Percentiles rank a stretch among this genome's conserved stretches.
phyloP scores from a whole-genome alignment of 2,888 invertebrate species.

The Lycophotia porphyrea region DNA sequence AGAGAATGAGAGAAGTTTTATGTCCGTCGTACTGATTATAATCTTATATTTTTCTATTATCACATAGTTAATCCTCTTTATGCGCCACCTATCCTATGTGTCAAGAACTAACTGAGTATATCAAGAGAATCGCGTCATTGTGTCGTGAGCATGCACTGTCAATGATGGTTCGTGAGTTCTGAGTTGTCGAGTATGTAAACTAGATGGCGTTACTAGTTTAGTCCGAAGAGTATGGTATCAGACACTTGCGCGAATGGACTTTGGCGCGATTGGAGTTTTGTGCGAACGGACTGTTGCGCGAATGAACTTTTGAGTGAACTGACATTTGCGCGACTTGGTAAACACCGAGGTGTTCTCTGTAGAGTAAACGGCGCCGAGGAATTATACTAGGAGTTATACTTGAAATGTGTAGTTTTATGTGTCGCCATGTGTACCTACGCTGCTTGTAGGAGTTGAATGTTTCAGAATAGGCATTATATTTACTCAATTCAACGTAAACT shows the following conservation, averaged over 20 bases:
- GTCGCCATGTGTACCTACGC: no score
- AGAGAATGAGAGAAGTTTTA: neutral
- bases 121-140: neutral
- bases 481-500: neutral
- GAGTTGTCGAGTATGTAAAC: neutral
- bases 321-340: no score
- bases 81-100: conserved; percentile 36
- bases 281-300: no score
- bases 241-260: no score
- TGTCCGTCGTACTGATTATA: neutral
- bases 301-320: no score
- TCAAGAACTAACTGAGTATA: conserved; percentile 8
- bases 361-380: no score
- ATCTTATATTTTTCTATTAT: neutral
- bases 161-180: neutral
- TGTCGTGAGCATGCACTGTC: neutral
- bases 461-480: neutral
- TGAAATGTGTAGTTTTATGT: no score
- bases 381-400: no score
- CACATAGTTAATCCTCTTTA: neutral
- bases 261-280: no score
- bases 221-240: neutral
- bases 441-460: neutral
- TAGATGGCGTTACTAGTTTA: conserved; percentile 48
- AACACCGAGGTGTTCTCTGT: no score